Conservation (phyloP, 2,888 invertebrate species). For the Pandemis heparana region DNA sequence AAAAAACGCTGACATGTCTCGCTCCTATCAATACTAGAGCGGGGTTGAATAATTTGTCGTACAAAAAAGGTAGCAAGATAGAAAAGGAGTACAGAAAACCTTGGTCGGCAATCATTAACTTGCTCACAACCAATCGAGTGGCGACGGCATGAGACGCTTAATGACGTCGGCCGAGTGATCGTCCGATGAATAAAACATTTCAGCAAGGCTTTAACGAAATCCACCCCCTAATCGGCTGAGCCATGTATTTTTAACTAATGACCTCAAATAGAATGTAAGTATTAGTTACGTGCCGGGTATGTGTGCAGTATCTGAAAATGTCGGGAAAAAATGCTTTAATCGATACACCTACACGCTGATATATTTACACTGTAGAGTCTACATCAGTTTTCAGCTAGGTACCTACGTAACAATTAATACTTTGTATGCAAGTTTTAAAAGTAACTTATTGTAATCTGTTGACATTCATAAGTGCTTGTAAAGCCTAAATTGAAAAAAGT, state of each 20-base stretch:
- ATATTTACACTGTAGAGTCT: too few relatives aligned
- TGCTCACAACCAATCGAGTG: constrained; percentile 46
- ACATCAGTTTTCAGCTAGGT: constrained; percentile 10
- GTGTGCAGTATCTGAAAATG: background rate
- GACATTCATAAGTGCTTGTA: too few relatives aligned
- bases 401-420: constrained; percentile 18
- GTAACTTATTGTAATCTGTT: too few relatives aligned
- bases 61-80: constrained; percentile 46
- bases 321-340: constrained; percentile 9
- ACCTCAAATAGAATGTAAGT: constrained; percentile 31
- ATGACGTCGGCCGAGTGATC: constrained; percentile 52
- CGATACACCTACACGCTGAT: constrained; percentile 3
- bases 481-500: too few relatives aligned
- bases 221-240: constrained; percentile 42
- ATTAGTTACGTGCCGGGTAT: constrained; percentile 17
- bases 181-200: constrained; percentile 58
- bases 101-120: constrained; percentile 45
- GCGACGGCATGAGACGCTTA: constrained; percentile 51
- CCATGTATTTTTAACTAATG: constrained; percentile 42
- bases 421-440: too few relatives aligned
- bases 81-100: constrained; percentile 38
- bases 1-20: constrained; percentile 53
- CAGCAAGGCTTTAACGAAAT: constrained; percentile 50
- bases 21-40: constrained; percentile 49
- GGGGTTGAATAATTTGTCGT: constrained; percentile 51